These are phyloP conservation scores for Chaetura pelagica DNA, from an alignment of 2,113 vertebrate species.

Conservation along the genomic window DNA sequence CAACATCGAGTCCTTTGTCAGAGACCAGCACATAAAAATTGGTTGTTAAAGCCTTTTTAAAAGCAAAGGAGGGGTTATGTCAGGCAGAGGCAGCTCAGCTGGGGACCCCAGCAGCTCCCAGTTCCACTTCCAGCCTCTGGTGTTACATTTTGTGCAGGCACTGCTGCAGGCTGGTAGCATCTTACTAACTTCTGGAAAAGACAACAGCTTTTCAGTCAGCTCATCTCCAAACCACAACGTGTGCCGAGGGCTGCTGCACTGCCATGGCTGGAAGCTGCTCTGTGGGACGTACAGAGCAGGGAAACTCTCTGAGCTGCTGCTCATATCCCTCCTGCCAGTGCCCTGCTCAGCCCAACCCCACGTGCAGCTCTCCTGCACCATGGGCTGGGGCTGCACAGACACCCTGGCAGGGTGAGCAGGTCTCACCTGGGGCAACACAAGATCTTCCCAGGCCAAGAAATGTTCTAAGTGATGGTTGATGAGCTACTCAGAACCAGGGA, in stretches of 20 bases:
- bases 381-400: fast-evolving
- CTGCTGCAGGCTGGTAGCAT: neutral
- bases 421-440: neutral
- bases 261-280: neutral
- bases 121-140: neutral
- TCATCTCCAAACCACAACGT: neutral
- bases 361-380: neutral
- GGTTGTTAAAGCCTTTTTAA: neutral
- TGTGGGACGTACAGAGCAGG: neutral
- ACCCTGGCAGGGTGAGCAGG: neutral
- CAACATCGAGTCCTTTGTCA: neutral
- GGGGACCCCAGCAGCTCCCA: neutral
- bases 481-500: neutral
- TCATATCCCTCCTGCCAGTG: neutral
- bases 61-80: neutral
- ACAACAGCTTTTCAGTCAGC: neutral
- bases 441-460: neutral
- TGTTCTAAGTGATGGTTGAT: fast-evolving
- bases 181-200: neutral
- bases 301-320: neutral
- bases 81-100: neutral
- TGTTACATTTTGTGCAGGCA: neutral
- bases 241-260: neutral
- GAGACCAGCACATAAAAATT: neutral
- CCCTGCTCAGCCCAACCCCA: neutral